Percentiles rank a stretch among this genome's conserved stretches.
phyloP scores from a whole-genome alignment of 2,797 vertebrate genomes.

The Petrocephalus schoutedeni region DNA sequence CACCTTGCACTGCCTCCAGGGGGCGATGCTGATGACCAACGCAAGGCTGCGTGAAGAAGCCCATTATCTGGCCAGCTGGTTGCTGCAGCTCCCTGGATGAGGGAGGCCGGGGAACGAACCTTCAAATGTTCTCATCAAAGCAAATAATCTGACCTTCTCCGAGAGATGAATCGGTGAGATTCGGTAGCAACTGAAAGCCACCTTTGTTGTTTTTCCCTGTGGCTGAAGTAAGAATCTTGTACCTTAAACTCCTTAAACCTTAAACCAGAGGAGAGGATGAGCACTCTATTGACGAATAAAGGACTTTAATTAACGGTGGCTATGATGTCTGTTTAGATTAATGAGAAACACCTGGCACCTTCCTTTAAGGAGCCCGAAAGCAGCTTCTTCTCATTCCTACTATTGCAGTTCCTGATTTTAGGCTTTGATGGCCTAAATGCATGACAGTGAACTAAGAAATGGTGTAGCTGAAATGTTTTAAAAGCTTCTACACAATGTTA shows the following conservation, averaged over 20 bases:
- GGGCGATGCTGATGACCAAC: not conserved
- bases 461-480: not conserved
- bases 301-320: slow-evolving; percentile 20
- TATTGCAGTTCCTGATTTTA: not conserved
- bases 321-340: slow-evolving; percentile 18
- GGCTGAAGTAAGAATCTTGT: not conserved
- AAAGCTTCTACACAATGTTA: not conserved
- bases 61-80: not conserved
- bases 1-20: not conserved
- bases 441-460: not conserved
- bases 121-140: slow-evolving; percentile 17
- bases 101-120: not conserved
- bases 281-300: slow-evolving; percentile 26
- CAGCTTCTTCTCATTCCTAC: slow-evolving; percentile 3
- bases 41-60: not conserved
- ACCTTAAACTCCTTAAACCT: not conserved
- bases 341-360: slow-evolving; percentile 23
- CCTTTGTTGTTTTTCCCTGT: not conserved
- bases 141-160: not conserved
- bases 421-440: not conserved
- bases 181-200: not conserved
- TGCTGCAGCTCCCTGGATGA: not conserved
- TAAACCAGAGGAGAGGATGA: slow-evolving; percentile 18
- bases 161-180: not conserved
- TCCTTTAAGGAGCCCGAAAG: not conserved